phyloP scores from a whole-genome alignment of 92 coral and sea anemone genomes.

The Scolanthus callimorphus region DNA sequence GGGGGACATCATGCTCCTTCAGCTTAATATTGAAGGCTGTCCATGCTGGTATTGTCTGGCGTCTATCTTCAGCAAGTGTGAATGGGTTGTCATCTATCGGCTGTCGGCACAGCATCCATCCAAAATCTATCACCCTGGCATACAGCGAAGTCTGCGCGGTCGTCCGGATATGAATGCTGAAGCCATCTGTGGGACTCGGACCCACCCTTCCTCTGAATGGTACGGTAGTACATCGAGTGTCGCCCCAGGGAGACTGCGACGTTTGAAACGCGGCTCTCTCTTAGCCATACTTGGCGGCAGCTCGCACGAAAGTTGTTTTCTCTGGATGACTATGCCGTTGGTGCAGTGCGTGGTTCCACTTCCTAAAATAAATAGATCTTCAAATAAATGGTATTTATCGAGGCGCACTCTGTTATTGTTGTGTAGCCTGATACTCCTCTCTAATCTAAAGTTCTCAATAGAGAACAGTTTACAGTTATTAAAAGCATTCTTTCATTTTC shows the following conservation, averaged over 20 bases:
- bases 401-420: no score
- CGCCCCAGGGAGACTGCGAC: slow-evolving; percentile 6
- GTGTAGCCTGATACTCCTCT: no score
- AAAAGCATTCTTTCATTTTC: no score
- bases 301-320: no score
- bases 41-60: slow-evolving; percentile 65
- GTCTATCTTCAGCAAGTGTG: slow-evolving; percentile 22
- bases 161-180: no score
- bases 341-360: no score
- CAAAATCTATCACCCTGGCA: slow-evolving; percentile 59
- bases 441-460: no score
- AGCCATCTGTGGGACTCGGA: no score
- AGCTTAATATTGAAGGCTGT: slow-evolving; percentile 40
- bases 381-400: no score
- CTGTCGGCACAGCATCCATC: slow-evolving; percentile 63
- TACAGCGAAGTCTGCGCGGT: slow-evolving; percentile 16
- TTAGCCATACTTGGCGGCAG: slow-evolving; percentile 30
- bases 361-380: slow-evolving; percentile 22
- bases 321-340: no score
- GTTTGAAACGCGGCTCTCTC: slow-evolving; percentile 13
- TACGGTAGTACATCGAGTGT: slow-evolving; percentile 12
- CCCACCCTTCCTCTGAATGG: no score
- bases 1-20: slow-evolving; percentile 28
- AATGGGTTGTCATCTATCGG: slow-evolving; percentile 32
- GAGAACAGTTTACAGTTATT: no score